Base-by-base conservation (phyloP, 1,140 invertebrate genomes). In the Pseudomyrmex cubaensis region DNA sequence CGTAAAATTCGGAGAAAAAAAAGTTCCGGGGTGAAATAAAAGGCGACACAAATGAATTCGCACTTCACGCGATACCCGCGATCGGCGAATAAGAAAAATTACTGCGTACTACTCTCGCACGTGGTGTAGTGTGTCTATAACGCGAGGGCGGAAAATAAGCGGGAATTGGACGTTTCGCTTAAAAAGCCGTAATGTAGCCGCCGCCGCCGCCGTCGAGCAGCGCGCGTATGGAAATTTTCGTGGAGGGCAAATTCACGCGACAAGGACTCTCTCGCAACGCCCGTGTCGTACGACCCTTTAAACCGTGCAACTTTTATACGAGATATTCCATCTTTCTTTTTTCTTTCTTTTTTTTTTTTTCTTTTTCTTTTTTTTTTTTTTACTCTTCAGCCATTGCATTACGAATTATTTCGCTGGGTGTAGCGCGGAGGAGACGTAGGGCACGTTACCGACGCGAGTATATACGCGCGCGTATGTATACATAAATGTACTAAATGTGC, bases 331-430 rank as follows among this genome's bases (percentile, higher is more conserved):
- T 57, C 44, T 69, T 78, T 59, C 25, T 56, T 13, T 57, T 13
- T 48, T 50, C 50, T 13, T 17, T 17, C 17, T 56, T 12, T 35
- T 54, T 56, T 20, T 20, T 20, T 20, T 20, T 0, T 20, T n/a
- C n/a, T n/a, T 46, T 12, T 13, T 17, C 15, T 35, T 17, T 35
- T 44, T n/a, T 54, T 48, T 69, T 4, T 44, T 72, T 59, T 25
- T 59, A 35, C 35, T 35, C 35, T 61, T 61, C 66, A 57, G 46
- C 76, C 66, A 80, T 70, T 80, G 76, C 76, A 72, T 80, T 70
- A 80, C 66, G 76, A 82, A 82, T 82, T 82, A 82, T 73, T 75
- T 75, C 61, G 67, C 17, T 75, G 70, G 50, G 48, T 63, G 54
- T 75, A 54, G 9, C 70, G 69, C 50, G 48, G 70, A 82, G 22